Evolutionary conservation across 1,140 invertebrate genomes (phyloP).

Genomic region (Heliconius melpomene): DNA sequence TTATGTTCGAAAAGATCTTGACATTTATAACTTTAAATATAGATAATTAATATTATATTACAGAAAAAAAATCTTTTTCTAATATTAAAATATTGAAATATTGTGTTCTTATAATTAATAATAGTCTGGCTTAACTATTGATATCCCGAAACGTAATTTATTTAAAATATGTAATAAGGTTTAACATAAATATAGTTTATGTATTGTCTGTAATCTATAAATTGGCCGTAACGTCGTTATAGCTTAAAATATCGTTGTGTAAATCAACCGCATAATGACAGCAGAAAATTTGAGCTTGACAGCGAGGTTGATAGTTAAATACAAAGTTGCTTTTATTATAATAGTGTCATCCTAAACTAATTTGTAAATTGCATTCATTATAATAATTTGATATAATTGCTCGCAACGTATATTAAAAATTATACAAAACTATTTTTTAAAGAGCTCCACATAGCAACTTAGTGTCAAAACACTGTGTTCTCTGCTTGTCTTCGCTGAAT

Average conservation of each 20-base stretch:
- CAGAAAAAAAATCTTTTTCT: too few species aligned
- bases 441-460: too few species aligned
- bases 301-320: constrained; percentile 1
- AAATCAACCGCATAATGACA: background rate
- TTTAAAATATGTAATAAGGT: background rate
- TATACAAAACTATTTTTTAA: too few species aligned
- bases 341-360: background rate
- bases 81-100: too few species aligned
- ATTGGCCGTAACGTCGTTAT: background rate
- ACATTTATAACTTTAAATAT: background rate
- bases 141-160: too few species aligned
- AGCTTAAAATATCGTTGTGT: background rate
- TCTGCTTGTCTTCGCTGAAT: too few species aligned
- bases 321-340: background rate
- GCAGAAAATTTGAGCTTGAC: constrained; percentile 1
- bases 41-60: too few species aligned
- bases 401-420: too few species aligned
- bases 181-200: background rate
- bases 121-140: too few species aligned
- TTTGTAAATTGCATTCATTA: background rate
- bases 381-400: background rate
- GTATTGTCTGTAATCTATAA: background rate
- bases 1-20: background rate
- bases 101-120: too few species aligned
- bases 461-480: too few species aligned